Conservation (phyloP, 2,888 invertebrate genomes). For the Marasmarcha lunaedactyla region DNA sequence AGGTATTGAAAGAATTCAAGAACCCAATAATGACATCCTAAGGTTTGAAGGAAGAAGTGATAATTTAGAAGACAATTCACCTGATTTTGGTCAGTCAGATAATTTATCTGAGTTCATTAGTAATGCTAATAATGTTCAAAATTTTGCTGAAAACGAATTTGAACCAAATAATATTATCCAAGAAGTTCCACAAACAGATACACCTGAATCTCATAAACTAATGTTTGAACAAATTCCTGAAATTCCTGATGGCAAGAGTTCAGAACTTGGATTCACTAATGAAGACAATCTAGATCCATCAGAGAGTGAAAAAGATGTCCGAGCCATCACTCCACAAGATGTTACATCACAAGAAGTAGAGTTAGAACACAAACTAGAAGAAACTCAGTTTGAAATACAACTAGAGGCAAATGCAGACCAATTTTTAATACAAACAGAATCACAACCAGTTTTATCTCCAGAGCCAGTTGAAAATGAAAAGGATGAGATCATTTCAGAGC, state of each 20-base stretch:
- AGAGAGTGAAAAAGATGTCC: constrained; percentile 41
- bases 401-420: not conserved
- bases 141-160: constrained; percentile 39
- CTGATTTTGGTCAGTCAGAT: constrained; percentile 29
- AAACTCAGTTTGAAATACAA: constrained; percentile 18
- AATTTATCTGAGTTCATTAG: constrained; percentile 37
- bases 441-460: not conserved
- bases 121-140: constrained; percentile 31
- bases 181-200: constrained; percentile 49
- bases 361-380: constrained; percentile 41
- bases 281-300: constrained; percentile 45
- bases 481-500: constrained; percentile 18
- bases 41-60: constrained; percentile 41
- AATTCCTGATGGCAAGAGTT: constrained; percentile 62
- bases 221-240: constrained; percentile 63
- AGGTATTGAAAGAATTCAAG: constrained; percentile 24
- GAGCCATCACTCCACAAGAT: constrained; percentile 40
- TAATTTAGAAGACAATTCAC: constrained; percentile 21
- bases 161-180: constrained; percentile 36
- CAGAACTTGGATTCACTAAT: constrained; percentile 51
- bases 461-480: constrained; percentile 13
- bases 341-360: constrained; percentile 47
- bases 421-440: not conserved
- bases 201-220: constrained; percentile 62
- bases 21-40: constrained; percentile 51